Conservation (phyloP, 1,140 invertebrate species). For the Bombus picipes region DNA sequence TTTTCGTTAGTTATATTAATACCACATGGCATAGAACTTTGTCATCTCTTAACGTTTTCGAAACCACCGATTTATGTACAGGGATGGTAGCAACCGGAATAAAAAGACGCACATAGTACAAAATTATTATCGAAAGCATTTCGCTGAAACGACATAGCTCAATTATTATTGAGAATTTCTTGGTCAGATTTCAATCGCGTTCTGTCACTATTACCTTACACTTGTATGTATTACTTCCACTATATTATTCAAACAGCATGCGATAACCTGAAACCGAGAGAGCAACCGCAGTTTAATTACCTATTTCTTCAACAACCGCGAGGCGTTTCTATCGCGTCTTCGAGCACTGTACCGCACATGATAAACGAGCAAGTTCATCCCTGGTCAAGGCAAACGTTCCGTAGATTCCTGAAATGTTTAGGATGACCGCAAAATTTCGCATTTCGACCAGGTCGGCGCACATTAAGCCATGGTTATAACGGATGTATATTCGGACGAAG, state of each 20-base stretch:
- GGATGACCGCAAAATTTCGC: slow-evolving; percentile 58
- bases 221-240: neutral
- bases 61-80: no score
- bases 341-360: slow-evolving; percentile 24
- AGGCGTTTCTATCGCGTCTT: slow-evolving; percentile 3
- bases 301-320: slow-evolving; percentile 45
- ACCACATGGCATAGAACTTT: no score
- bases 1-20: no score
- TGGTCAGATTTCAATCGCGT: neutral
- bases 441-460: slow-evolving; percentile 38
- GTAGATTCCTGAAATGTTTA: slow-evolving; percentile 49
- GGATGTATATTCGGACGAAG: no score
- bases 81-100: no score
- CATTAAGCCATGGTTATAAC: no score
- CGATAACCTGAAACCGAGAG: neutral
- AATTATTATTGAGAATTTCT: neutral
- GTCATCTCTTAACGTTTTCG: no score
- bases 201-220: neutral
- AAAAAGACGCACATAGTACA: no score
- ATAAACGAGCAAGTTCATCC: slow-evolving; percentile 60
- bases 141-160: no score
- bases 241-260: neutral
- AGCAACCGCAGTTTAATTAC: slow-evolving; percentile 42
- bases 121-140: no score
- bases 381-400: slow-evolving; percentile 47